Evolutionary conservation across 2,888 invertebrate genomes (phyloP).

Genomic region (Heterodera filipjevi): DNA sequence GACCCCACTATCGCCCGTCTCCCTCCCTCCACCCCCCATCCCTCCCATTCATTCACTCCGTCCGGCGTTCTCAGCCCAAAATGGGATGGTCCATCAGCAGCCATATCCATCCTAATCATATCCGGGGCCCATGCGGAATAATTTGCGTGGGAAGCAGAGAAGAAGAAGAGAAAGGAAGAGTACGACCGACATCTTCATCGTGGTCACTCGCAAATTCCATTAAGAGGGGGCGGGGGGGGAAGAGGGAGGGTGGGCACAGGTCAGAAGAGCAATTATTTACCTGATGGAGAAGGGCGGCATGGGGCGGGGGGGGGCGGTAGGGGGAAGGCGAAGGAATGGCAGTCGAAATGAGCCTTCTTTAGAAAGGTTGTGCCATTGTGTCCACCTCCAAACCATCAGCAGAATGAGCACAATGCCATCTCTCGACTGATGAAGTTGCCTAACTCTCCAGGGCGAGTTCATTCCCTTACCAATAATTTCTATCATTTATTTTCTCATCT

Average conservation of each 20-base stretch:
- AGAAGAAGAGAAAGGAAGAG: neutral
- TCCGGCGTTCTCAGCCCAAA: neutral
- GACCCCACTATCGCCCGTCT: neutral
- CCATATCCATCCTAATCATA: conserved; percentile 3
- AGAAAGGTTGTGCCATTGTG: neutral
- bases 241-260: neutral
- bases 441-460: neutral
- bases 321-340: neutral
- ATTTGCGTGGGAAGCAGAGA: conserved; percentile 16
- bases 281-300: neutral
- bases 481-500: neutral
- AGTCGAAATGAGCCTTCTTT: neutral
- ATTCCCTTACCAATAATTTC: neutral
- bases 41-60: neutral
- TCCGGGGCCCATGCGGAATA: conserved; percentile 20
- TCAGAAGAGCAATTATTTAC: conserved; percentile 14
- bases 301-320: neutral
- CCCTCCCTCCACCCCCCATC: neutral
- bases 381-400: neutral
- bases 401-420: neutral
- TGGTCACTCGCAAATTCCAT: conserved; percentile 16
- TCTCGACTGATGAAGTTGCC: neutral
- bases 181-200: neutral
- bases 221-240: neutral
- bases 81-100: neutral